phyloP scores from a whole-genome alignment of 2,888 invertebrate genomes.

The Zygothrica quintamaculata region DNA sequence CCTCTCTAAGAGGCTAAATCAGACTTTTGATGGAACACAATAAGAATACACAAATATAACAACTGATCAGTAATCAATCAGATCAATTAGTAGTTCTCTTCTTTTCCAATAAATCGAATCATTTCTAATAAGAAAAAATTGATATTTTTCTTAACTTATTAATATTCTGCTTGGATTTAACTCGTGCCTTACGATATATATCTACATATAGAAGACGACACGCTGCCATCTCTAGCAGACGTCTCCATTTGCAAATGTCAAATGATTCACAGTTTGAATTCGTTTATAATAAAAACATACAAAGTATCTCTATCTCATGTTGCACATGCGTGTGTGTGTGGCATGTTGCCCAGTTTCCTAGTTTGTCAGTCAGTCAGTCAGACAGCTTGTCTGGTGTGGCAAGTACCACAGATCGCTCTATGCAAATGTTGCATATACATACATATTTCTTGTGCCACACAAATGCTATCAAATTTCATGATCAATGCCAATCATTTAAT shows the following conservation, averaged over 20 bases:
- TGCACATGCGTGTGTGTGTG: constrained; percentile 61
- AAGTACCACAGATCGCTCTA: background rate
- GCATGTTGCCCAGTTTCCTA: constrained; percentile 57
- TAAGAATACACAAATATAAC: no score
- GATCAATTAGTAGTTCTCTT: no score
- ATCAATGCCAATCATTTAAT: constrained; percentile 79
- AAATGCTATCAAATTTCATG: constrained; percentile 73
- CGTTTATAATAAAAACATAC: constrained; percentile 1
- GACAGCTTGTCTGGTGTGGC: constrained; percentile 61
- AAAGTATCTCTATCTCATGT: constrained; percentile 40
- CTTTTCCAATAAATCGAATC: no score
- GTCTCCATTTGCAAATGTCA: constrained; percentile 22
- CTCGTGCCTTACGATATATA: no score
- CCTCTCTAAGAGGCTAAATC: no score
- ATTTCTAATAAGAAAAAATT: no score
- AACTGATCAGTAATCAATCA: no score
- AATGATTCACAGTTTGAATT: constrained; percentile 14
- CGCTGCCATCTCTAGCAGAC: constrained; percentile 4
- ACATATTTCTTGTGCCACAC: constrained; percentile 61
- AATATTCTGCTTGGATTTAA: no score
- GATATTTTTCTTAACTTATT: no score
- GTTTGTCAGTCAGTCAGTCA: no score
- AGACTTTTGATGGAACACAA: no score
- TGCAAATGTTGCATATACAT: constrained; percentile 12
- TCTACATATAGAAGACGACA: background rate